Evolutionary conservation across 2,113 vertebrate species (phyloP), one percentile per base, ranked within the genome.

Genomic region (Tiliqua scincoides): DNA sequence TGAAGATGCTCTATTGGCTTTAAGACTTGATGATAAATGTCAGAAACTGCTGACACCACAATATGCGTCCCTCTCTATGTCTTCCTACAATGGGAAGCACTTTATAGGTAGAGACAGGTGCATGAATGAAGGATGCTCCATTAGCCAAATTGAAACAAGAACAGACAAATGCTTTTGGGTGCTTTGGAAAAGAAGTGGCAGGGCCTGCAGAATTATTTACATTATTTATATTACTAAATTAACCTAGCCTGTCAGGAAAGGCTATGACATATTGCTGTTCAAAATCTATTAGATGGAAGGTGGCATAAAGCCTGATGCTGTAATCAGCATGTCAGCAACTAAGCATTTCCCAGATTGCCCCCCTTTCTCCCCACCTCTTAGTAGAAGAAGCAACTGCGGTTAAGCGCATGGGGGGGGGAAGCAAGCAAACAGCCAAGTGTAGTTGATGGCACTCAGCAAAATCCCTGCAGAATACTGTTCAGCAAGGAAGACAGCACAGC

Each of bases 401-500:
- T 30, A 80, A 84, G 76, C 30, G 23, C 11, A 52, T 0, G 0
- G 32, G 11, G 2, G 15, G 30, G n/a, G 35, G 37, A 25, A 30
- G 23, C 20, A 3, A 23, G 10, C 57, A 23, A 71, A 68, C 74
- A 88, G 25, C 25, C 11, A 87, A 90, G 37, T 48, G 48, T 2
- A 75, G n/a, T 21, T 81, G 75, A 83, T 32, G 25, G 43, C 70
- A 87, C 72, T 80, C 32, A 89, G 59, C 20, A 89, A 75, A 43
- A 86, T n/a, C 65, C 74, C 32, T 43, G 6, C 0, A 43, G 3
- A 83, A 6, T 0, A 0, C 0, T 18, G 7, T 32, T 85, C 52
- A 75, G 23, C 0, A 1, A 37, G 30, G 65, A 40, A 84, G 37
- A 6, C 0, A 25, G 0, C 1, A 80, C n/a, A 76, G 5, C 62